A percentile compares a stretch with the other conserved stretches of the same genome.
Conservation (phyloP, 1,140 invertebrate species). For the Diachasmimorpha longicaudata region DNA sequence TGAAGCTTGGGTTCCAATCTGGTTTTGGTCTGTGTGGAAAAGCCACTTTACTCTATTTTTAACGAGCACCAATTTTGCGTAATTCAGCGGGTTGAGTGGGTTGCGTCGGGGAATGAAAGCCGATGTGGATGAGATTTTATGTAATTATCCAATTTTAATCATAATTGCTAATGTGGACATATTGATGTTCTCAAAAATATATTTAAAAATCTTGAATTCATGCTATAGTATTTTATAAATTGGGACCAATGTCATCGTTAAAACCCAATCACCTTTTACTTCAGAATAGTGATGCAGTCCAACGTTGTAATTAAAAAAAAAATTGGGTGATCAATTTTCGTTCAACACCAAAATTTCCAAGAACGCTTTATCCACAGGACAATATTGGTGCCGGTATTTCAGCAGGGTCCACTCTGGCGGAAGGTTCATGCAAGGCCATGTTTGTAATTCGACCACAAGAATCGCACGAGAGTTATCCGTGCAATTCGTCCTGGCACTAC, state of each 20-base stretch:
- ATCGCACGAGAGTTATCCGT: neutral
- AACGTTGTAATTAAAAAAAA: too few relatives aligned
- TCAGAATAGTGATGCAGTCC: too few relatives aligned
- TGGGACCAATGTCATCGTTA: too few relatives aligned
- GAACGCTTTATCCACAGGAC: too few relatives aligned
- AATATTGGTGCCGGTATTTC: too few relatives aligned
- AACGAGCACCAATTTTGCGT: neutral
- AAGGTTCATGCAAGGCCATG: neutral
- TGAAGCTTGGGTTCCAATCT: neutral
- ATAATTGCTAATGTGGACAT: neutral
- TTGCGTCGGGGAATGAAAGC: too few relatives aligned
- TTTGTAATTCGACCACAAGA: conserved; percentile 6
- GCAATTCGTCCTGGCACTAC: neutral
- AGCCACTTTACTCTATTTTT: neutral
- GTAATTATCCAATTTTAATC: neutral
- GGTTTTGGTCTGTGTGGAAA: neutral
- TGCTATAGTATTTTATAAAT: too few relatives aligned
- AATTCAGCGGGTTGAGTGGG: neutral
- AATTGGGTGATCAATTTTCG: too few relatives aligned
- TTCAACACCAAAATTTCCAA: too few relatives aligned
- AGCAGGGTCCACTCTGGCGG: neutral
- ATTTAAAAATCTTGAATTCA: too few relatives aligned
- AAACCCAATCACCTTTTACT: too few relatives aligned
- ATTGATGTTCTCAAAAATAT: neutral
- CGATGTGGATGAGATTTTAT: neutral